Evolutionary conservation across 2,888 invertebrate genomes (phyloP).

Genomic region (Hypsopygia costalis): DNA sequence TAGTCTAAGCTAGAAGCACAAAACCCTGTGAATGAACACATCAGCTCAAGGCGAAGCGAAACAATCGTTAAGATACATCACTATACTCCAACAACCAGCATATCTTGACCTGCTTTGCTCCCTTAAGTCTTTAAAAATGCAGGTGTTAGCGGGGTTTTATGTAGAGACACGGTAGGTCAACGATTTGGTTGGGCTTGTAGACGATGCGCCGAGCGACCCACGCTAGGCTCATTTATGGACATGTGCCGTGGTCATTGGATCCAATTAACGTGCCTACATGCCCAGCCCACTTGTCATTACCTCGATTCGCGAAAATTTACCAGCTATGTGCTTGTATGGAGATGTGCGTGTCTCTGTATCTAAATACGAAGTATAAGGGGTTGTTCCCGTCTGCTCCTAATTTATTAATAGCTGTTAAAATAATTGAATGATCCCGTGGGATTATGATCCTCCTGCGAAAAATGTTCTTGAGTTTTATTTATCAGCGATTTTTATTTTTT

Average conservation of each 20-base stretch:
- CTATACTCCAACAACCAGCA: conserved; percentile 31
- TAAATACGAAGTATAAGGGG: too few relatives aligned
- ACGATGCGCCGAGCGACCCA: conserved; percentile 69
- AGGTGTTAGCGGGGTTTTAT: conserved; percentile 11
- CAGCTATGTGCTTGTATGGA: conserved; percentile 44
- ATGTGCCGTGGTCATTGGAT: conserved; percentile 65
- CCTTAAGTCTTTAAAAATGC: conserved; percentile 13
- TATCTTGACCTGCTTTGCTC: conserved; percentile 32
- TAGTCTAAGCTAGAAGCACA: conserved; percentile 45
- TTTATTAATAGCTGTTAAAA: too few relatives aligned
- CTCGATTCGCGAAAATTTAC: conserved; percentile 64
- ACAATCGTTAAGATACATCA: conserved; percentile 54
- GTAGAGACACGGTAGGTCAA: conserved; percentile 25
- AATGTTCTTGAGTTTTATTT: too few relatives aligned
- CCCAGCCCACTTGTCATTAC: conserved; percentile 71
- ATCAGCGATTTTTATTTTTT: too few relatives aligned
- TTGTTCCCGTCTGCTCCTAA: too few relatives aligned
- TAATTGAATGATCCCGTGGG: too few relatives aligned
- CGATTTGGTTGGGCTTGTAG: conserved; percentile 46
- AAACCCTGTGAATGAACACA: conserved; percentile 74
- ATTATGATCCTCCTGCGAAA: too few relatives aligned
- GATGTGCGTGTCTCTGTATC: conserved; percentile 13
- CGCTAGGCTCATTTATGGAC: conserved; percentile 65
- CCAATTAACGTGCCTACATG: conserved; percentile 77
- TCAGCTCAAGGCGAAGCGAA: conserved; percentile 43